These are phyloP conservation scores for Callyntrura guangdongensis DNA, from an alignment of 2,888 invertebrate genomes.

Conservation along the genomic window DNA sequence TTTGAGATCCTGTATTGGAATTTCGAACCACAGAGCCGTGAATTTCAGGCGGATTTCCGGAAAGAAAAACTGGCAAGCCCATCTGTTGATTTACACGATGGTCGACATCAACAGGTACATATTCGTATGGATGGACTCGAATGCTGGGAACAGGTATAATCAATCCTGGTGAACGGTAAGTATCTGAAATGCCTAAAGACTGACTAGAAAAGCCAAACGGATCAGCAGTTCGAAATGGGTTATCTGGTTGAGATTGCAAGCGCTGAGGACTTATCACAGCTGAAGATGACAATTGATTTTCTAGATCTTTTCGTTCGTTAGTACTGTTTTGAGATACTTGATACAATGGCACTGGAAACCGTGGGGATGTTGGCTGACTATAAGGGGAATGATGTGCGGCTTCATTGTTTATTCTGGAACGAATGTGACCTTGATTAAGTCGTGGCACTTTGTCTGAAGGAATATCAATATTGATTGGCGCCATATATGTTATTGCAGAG, in stretches of 20 bases:
- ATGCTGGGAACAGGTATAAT: background rate
- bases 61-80: background rate
- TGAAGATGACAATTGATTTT: background rate
- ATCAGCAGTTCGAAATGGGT: background rate
- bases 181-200: background rate
- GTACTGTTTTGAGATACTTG: background rate
- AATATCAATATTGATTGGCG: slow-evolving; percentile 41
- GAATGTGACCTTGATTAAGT: background rate
- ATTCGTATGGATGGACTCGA: too few relatives aligned
- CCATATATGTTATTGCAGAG: slow-evolving; percentile 17
- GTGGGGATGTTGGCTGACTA: background rate
- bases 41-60: background rate
- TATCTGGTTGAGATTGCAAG: background rate
- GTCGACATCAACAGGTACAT: background rate
- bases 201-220: background rate
- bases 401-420: background rate
- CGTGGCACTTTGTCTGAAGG: background rate
- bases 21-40: background rate
- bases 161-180: background rate
- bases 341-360: background rate
- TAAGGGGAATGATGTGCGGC: background rate
- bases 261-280: background rate
- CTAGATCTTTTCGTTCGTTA: background rate
- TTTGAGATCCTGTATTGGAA: background rate
- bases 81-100: background rate